A percentile compares a stretch with the other conserved stretches of the same genome.
Evolutionary conservation across 2,888 invertebrate genomes (phyloP).

Genomic region (Biston betularia): DNA sequence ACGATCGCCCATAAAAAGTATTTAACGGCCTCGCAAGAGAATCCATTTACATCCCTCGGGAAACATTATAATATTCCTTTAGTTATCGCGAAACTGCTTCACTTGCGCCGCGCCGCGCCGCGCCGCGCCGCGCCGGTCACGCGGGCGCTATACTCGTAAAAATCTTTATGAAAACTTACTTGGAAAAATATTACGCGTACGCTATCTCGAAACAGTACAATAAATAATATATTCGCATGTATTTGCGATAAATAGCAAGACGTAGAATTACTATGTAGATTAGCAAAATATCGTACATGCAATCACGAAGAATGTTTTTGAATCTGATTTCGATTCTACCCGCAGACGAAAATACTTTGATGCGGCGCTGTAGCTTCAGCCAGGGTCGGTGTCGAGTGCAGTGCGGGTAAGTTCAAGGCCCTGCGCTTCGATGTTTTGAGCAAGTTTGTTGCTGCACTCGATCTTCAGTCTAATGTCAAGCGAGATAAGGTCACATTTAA

Average conservation of each 20-base stretch:
- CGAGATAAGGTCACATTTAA: too few species aligned
- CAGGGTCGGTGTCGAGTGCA: too few species aligned
- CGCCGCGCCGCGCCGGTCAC: slow-evolving; percentile 42
- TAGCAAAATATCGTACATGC: neutral
- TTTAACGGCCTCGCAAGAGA: slow-evolving; percentile 21
- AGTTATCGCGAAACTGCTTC: slow-evolving; percentile 42
- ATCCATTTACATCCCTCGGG: slow-evolving; percentile 27
- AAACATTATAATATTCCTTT: slow-evolving; percentile 31
- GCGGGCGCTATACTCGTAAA: slow-evolving; percentile 27
- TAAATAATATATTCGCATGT: slow-evolving; percentile 8
- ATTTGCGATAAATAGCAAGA: neutral
- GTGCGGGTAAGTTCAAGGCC: too few species aligned
- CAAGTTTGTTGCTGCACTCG: too few species aligned
- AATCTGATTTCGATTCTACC: neutral
- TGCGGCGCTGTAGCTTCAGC: too few species aligned
- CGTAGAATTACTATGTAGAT: neutral
- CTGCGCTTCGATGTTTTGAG: too few species aligned
- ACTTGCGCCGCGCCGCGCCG: slow-evolving; percentile 30
- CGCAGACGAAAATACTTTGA: neutral
- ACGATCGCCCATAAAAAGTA: slow-evolving; percentile 25
- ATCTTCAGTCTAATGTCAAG: too few species aligned
- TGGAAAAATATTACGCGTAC: slow-evolving; percentile 17
- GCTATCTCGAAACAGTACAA: slow-evolving; percentile 21
- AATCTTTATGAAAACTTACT: slow-evolving; percentile 25
- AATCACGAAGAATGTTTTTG: neutral